phyloP scores from a whole-genome alignment of 2,113 vertebrate species.

The Centropus unirufus region DNA sequence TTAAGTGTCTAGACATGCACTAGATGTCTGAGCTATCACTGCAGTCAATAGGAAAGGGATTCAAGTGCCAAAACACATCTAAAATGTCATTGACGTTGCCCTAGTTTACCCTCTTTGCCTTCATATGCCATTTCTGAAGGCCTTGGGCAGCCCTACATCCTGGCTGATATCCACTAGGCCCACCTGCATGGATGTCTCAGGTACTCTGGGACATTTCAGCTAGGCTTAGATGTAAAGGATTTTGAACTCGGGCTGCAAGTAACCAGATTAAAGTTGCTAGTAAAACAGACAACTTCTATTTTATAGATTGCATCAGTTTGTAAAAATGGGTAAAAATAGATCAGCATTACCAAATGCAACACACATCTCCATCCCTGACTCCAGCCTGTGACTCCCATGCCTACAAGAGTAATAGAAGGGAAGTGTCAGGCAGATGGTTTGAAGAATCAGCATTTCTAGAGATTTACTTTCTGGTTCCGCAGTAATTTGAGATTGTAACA shows the following conservation, averaged over 20 bases:
- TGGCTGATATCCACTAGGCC: not conserved
- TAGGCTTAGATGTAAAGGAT: not conserved
- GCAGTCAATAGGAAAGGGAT: not conserved
- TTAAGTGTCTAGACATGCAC: not conserved
- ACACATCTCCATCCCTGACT: not conserved
- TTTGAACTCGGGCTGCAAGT: not conserved
- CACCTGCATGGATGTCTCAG: not conserved
- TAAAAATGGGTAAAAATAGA: not conserved
- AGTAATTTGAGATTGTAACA: not conserved
- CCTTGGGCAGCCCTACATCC: not conserved
- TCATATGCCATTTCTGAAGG: not conserved
- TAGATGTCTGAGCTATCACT: not conserved
- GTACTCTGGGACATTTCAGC: not conserved
- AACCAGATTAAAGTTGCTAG: not conserved
- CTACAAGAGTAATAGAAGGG: not conserved
- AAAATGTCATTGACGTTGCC: not conserved
- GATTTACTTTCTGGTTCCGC: not conserved
- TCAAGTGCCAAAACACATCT: not conserved
- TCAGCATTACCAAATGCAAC: not conserved
- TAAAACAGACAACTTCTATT: not conserved
- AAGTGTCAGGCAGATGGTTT: not conserved
- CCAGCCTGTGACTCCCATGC: not conserved
- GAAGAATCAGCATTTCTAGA: not conserved
- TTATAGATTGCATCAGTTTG: not conserved
- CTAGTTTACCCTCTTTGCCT: not conserved